Conservation (phyloP, 2,888 invertebrate genomes). For the Luperina nickerlii region DNA sequence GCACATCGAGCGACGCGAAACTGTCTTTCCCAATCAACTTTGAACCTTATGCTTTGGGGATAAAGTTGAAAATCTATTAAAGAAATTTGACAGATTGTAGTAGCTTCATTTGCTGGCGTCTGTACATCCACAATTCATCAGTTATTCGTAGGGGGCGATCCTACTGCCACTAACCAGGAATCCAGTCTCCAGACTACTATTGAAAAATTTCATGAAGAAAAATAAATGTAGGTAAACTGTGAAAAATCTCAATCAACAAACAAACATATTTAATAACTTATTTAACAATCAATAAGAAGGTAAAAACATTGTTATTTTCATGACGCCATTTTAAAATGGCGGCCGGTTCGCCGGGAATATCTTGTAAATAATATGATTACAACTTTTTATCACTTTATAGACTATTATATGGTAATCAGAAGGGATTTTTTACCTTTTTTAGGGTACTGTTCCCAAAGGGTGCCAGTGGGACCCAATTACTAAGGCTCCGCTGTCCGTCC, state of each 20-base stretch:
- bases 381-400: conserved; percentile 59
- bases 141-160: too few relatives aligned
- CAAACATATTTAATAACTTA: neutral
- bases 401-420: conserved; percentile 59
- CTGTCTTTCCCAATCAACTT: too few relatives aligned
- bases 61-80: too few relatives aligned
- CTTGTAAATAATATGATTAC: conserved; percentile 60
- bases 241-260: conserved; percentile 7
- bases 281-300: conserved; percentile 12
- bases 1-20: too few relatives aligned
- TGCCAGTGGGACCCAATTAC: neutral
- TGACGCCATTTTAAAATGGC: conserved; percentile 62
- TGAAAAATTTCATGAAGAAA: too few relatives aligned
- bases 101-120: too few relatives aligned
- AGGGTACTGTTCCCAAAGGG: neutral
- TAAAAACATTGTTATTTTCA: conserved; percentile 51
- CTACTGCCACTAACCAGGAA: too few relatives aligned
- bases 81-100: too few relatives aligned
- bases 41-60: too few relatives aligned
- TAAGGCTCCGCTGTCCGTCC: neutral
- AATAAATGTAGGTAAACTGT: neutral
- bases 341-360: conserved; percentile 33
- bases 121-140: too few relatives aligned
- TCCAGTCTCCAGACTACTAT: too few relatives aligned
- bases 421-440: conserved; percentile 27